Base-by-base conservation (phyloP, 1,140 invertebrate species). In the Calephelis virginiensis region DNA sequence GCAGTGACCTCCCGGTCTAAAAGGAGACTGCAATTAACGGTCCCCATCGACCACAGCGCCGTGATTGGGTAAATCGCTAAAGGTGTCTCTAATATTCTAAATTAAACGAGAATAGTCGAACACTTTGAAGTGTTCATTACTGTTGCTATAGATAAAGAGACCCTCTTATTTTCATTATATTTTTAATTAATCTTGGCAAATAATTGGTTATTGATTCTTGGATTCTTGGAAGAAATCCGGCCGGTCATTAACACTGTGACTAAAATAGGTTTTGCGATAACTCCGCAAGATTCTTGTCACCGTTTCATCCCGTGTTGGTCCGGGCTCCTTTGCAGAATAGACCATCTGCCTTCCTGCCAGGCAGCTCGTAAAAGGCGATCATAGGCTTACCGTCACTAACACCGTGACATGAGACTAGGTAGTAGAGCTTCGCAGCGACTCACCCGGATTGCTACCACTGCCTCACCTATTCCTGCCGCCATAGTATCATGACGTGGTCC, bases 51-150 rank as follows among this genome's bases (percentile, higher is more conserved):
- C 50, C 50, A 53, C 50, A 53, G 50, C 10, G 14, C 49, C 8
- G 14, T 53, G 49, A 53, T 53, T 53, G 49, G 13, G 49, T 17
- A 53, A 53, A 53, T 53, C 17, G 49, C 49, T 17, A 17, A 53
- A 53, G 49, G 49, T 53, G 14, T 53, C 14, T 17, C 49, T 53
- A 53, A 53, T 53, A 13, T 53, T 53, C 49, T 28, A 3, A 28
- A 53, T 53, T 53, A 17, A 14, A 28, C 8, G 49, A 17, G 49
- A 10, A 53, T 53, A 14, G 2, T 50, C 13, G 14, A 9, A 43
- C 8, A 43, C 40, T 14, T 50, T 50, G 3, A 17, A 17, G 13
- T 14, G 14, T 17, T 17, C 13, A 50, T 50, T 50, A 17, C 49
- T 9, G 4, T 10, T 14, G 13, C n/a, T 49, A 14, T 8, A 50